Evolutionary conservation across 2,797 vertebrate species (phyloP), one percentile per base, ranked within the genome.

Genomic region (Lepilemur ruficaudatus): DNA sequence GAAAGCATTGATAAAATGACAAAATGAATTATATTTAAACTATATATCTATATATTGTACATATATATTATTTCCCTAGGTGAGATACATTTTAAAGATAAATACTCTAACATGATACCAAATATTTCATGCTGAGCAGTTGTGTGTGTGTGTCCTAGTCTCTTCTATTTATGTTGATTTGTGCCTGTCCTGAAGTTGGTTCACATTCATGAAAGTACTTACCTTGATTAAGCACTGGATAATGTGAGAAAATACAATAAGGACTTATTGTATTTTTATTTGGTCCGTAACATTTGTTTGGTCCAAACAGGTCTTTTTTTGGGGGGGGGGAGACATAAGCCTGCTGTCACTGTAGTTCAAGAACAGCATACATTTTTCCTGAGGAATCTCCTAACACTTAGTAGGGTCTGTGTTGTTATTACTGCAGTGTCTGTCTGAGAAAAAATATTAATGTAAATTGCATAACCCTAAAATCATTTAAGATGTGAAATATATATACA

Each of bases 381-480:
- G 28, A 65, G 13, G 30, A 78, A 55, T 72, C 73, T 91, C 57
- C 61, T 78, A 80, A 76, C 14, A 63, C 59, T 75, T 78, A 81
- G 41, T 89, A 75, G 25, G 41, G 41, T 96, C 41, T 59, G 7
- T 59, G 41, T 59, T 90, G 67, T 72, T 46, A 41, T 90, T 35
- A 75, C 28, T 55, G 61, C 79, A 82, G 30, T 38, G 4, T 20
- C 46, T 48, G 65, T 48, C 52, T 80, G 43, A 92, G 73, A 55
- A 48, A 94, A 86, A 70, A 72, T 93, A 87, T 90, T 93, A 79
- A 78, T 67, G 30, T 78, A 61, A 92, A 89, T 93, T 80, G 20
- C 63, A 91, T 88, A 91, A 89, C 78, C 84, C 46, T 85, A 67
- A 88, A 97, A 82, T 52, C 61, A 85, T 94, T 96, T 83, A 97